A percentile compares a stretch with the other conserved stretches of the same genome.
Evolutionary conservation across 2,888 invertebrate genomes (phyloP).

Genomic region (Apodemia duryi): DNA sequence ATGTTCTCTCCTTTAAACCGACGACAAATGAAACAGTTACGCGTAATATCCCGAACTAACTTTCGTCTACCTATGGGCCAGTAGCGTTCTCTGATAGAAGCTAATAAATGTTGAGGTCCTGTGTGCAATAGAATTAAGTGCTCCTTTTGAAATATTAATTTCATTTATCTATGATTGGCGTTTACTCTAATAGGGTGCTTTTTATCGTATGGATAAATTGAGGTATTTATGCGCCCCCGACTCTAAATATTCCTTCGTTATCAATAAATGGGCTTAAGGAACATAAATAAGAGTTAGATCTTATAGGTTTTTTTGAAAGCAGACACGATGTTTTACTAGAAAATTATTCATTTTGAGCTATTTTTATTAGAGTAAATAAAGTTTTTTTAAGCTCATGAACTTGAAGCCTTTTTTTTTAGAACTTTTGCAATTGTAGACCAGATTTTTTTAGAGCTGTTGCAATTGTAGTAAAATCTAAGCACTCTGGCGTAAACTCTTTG

Average conservation of each 20-base stretch:
- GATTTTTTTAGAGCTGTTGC: background rate
- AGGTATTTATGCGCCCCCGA: conserved; percentile 27
- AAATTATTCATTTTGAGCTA: background rate
- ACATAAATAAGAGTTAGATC: background rate
- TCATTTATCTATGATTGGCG: background rate
- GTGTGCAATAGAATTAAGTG: background rate
- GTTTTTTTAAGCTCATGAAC: background rate
- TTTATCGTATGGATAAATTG: background rate
- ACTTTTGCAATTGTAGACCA: background rate
- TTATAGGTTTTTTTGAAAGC: background rate
- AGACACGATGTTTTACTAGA: background rate
- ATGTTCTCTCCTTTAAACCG: background rate
- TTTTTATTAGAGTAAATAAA: background rate
- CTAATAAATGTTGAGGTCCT: conserved; percentile 3
- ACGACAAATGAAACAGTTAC: conserved; percentile 12
- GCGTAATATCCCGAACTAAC: conserved; percentile 21
- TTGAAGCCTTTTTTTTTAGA: background rate
- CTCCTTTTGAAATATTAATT: background rate
- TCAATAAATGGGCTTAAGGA: conserved; percentile 4
- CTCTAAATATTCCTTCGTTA: conserved; percentile 21
- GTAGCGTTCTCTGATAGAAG: conserved; percentile 14
- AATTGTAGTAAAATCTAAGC: background rate
- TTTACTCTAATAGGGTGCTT: background rate
- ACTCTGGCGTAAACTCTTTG: background rate
- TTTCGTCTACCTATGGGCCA: conserved; percentile 25